A percentile compares a stretch with the other conserved stretches of the same genome.
Evolutionary conservation across 2,888 invertebrate species (phyloP).

Genomic region (Eremobia ochroleuca): DNA sequence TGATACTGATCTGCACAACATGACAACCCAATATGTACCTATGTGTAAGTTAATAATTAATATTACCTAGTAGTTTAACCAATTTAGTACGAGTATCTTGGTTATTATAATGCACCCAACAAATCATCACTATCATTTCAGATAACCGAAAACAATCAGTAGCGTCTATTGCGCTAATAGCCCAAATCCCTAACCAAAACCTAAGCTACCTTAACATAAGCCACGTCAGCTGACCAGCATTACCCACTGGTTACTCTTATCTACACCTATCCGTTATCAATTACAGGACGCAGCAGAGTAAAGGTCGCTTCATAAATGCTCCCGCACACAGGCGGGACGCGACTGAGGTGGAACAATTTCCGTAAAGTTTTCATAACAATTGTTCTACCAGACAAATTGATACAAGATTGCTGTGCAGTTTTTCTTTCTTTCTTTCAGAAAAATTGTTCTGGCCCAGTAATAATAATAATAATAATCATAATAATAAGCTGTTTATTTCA

Average conservation of each 20-base stretch:
- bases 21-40: background rate
- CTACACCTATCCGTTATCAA: constrained; percentile 75
- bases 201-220: constrained; percentile 21
- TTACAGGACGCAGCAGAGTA: constrained; percentile 69
- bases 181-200: constrained; percentile 10
- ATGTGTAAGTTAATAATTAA: background rate
- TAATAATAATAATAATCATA: no score
- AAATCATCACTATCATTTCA: background rate
- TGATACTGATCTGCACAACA: background rate
- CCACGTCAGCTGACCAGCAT: constrained; percentile 52
- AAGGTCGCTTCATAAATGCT: constrained; percentile 66
- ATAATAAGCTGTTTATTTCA: no score
- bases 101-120: background rate
- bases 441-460: no score
- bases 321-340: background rate
- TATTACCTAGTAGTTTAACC: background rate
- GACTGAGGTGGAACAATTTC: no score
- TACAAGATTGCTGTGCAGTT: no score
- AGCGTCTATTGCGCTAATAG: constrained; percentile 15
- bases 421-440: no score
- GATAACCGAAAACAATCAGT: constrained; percentile 16
- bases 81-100: background rate
- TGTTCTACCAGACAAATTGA: background rate
- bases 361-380: background rate
- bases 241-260: constrained; percentile 50